These are phyloP conservation scores for Eucera pruinosa DNA, from an alignment of 2,888 invertebrate species.

Conservation along the genomic window DNA sequence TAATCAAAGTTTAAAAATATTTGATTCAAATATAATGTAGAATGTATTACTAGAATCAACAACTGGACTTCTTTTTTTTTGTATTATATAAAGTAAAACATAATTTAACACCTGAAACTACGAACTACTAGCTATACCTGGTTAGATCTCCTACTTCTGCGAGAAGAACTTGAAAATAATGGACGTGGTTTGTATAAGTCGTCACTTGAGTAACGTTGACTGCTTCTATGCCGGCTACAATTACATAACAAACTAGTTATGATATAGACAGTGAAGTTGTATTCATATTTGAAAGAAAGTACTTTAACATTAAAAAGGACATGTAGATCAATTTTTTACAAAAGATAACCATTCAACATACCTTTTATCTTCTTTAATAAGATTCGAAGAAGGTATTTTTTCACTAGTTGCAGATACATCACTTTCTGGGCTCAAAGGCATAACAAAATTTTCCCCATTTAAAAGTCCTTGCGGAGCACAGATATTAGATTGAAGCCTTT, in stretches of 20 bases:
- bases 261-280: slow-evolving; percentile 2
- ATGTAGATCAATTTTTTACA: too few species aligned
- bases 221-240: slow-evolving; percentile 80
- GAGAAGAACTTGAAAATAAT: slow-evolving; percentile 85
- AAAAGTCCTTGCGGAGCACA: slow-evolving; percentile 71
- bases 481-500: slow-evolving; percentile 66
- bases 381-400: slow-evolving; percentile 73
- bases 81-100: slow-evolving; percentile 45
- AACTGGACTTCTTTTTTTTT: slow-evolving; percentile 35
- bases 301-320: slow-evolving; percentile 2
- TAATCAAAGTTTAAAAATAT: slow-evolving; percentile 51
- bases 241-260: slow-evolving; percentile 50
- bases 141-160: slow-evolving; percentile 85
- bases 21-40: slow-evolving; percentile 37
- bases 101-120: slow-evolving; percentile 68
- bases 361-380: slow-evolving; percentile 81
- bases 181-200: slow-evolving; percentile 90
- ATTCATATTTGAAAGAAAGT: slow-evolving; percentile 15
- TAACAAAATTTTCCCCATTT: slow-evolving; percentile 82
- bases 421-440: slow-evolving; percentile 84
- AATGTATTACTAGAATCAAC: slow-evolving; percentile 45
- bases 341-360: slow-evolving; percentile 60
- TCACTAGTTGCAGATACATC: slow-evolving; percentile 83
- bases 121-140: slow-evolving; percentile 79
- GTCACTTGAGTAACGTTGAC: slow-evolving; percentile 88